Percentiles rank a stretch among this genome's conserved stretches.
phyloP scores from a whole-genome alignment of 2,113 vertebrate genomes.

The Vidua macroura region DNA sequence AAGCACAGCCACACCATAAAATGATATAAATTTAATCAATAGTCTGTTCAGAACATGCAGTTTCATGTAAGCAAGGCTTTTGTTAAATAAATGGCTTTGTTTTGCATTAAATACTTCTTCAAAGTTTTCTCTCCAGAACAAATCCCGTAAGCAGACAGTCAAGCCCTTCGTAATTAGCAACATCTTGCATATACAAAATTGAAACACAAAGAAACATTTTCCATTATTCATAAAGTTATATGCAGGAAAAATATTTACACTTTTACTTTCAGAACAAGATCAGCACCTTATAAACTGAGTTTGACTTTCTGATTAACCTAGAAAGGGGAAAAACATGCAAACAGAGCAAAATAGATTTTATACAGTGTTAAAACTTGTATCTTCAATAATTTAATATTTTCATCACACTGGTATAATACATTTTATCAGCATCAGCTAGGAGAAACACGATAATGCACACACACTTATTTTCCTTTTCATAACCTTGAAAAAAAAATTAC shows the following conservation, averaged over 20 bases:
- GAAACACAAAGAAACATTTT: constrained; percentile 1
- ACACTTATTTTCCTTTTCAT: background rate
- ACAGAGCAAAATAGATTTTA: background rate
- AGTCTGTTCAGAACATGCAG: background rate
- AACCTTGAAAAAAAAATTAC: background rate
- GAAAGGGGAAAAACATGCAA: background rate
- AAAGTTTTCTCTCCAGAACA: constrained; percentile 23
- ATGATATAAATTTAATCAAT: background rate
- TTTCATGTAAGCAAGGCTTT: background rate
- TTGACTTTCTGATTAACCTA: background rate
- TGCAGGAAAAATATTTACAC: background rate
- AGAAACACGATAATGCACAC: background rate
- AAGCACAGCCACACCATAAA: background rate
- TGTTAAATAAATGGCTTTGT: constrained; percentile 3
- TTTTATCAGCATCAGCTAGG: background rate
- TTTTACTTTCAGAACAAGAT: background rate
- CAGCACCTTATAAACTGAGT: background rate
- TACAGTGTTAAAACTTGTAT: background rate
- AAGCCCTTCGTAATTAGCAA: constrained; percentile 53
- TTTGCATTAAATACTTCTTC: background rate
- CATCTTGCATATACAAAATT: constrained; percentile 8
- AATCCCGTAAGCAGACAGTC: constrained; percentile 31
- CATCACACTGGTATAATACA: background rate
- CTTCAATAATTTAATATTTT: background rate
- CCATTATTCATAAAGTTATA: background rate